Base-by-base conservation (phyloP, 2,113 vertebrate genomes). In the Perccottus glenii region DNA sequence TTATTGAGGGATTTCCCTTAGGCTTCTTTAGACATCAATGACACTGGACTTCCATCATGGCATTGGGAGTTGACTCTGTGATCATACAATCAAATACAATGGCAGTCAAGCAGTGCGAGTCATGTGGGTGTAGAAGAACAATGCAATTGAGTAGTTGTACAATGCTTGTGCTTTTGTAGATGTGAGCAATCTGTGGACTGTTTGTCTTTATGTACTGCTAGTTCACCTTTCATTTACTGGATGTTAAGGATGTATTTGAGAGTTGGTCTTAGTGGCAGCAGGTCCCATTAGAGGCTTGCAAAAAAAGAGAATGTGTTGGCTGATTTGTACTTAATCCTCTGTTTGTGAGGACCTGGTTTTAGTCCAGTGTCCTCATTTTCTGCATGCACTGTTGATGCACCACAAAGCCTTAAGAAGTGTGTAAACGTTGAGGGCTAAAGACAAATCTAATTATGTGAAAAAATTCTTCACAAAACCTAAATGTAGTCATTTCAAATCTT, bases 311-410 rank as follows among this genome's bases (percentile, higher is more conserved):
- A 57, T 70, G 75, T 49, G 67, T 75, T 81, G 64, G 81, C 32
- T 71, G 48, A 79, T 73, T 75, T 70, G 58, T 43, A 14, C 58
- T 65, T 64, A 55, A 45, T 60, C 42, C 59, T 59, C 16, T 75
- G 42, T 66, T 40, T 75, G 58, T 42, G 45, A 60, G 58, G 49
- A 43, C 33, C 52, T 56, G 60, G 48, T 62, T 53, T 33, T 75
- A 61, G 48, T 75, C 75, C 67, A 59, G 60, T 64, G 63, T 53
- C 59, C 47, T 77, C 65, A 70, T 58, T 75, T 70, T 76, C 74
- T 76, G 69, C 75, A 70, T 78, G 83, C 63, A 61, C 78, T 73
- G 74, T 35, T 74, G 65, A 82, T 73, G 59, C 73, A 76, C 81
- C 75, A 32, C 63, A 58, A 83, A 77, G 71, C 67, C 77, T 83